These are phyloP conservation scores for Onychomys leucogaster DNA, from an alignment of 2,797 vertebrate species.

Conservation along the genomic window DNA sequence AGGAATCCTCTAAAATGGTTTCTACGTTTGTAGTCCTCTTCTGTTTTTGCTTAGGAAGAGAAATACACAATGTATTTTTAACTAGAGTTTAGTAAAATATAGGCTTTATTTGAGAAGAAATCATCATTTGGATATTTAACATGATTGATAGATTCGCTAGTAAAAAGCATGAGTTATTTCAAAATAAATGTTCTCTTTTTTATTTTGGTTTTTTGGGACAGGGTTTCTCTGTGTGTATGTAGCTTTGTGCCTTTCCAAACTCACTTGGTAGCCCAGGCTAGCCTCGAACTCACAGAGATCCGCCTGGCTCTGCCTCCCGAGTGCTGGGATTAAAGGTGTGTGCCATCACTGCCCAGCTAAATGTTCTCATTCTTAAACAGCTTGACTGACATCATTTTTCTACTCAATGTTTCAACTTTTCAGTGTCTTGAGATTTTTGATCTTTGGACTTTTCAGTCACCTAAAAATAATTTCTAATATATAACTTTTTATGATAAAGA, in stretches of 20 bases:
- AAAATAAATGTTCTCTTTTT: slow-evolving; percentile 59
- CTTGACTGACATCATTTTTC: not conserved
- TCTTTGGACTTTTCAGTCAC: slow-evolving; percentile 16
- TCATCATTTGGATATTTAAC: not conserved
- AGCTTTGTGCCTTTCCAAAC: too few species aligned
- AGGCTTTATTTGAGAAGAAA: not conserved
- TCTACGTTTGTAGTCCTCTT: slow-evolving; percentile 1
- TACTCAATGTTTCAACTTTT: slow-evolving; percentile 45
- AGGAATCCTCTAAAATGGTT: slow-evolving; percentile 48
- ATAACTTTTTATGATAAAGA: not conserved
- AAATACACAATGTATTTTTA: slow-evolving; percentile 50
- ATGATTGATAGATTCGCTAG: slow-evolving; percentile 1
- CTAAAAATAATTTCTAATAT: slow-evolving; percentile 62
- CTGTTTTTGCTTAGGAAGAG: slow-evolving; percentile 30
- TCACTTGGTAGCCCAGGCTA: too few species aligned
- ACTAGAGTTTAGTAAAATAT: slow-evolving; percentile 44
- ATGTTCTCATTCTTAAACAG: slow-evolving; percentile 52
- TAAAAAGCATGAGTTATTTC: slow-evolving; percentile 4
- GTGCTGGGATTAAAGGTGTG: too few species aligned
- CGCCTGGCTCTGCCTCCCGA: too few species aligned
- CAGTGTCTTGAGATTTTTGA: slow-evolving; percentile 34
- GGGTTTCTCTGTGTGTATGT: too few species aligned
- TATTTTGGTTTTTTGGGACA: too few species aligned
- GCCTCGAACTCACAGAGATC: too few species aligned
- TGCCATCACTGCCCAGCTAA: too few species aligned